Conservation (phyloP, 2,797 vertebrate species). For the Anabas testudineus region DNA sequence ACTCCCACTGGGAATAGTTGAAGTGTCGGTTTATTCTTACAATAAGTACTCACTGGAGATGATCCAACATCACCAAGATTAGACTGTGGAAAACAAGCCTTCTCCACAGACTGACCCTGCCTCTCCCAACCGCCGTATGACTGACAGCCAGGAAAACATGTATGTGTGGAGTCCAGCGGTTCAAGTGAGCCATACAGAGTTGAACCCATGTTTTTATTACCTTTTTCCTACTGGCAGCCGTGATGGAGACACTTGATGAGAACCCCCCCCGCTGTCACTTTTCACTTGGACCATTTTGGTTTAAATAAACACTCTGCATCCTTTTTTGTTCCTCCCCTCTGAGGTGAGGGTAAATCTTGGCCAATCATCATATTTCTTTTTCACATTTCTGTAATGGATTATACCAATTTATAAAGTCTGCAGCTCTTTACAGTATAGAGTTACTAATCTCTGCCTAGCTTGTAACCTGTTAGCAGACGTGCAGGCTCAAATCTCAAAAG, state of each 20-base stretch:
- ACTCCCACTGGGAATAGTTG: conserved; percentile 9
- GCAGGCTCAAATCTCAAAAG: conserved; percentile 24
- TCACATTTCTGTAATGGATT: conserved; percentile 50
- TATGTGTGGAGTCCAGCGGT: conserved; percentile 40
- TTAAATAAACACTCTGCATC: conserved; percentile 77
- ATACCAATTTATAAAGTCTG: conserved; percentile 44
- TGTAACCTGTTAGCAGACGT: conserved; percentile 15
- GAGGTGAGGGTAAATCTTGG: conserved; percentile 47
- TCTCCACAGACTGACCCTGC: conserved; percentile 34
- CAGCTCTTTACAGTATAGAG: conserved; percentile 14
- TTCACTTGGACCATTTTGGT: conserved; percentile 70
- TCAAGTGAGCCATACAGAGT: conserved; percentile 57
- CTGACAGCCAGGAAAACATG: conserved; percentile 39
- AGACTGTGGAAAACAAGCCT: conserved; percentile 52
- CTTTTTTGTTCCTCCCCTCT: conserved; percentile 46
- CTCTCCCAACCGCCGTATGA: conserved; percentile 29
- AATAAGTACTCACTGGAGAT: conserved; percentile 16
- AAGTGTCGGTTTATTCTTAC: conserved; percentile 20
- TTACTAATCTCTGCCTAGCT: conserved; percentile 3
- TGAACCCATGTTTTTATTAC: conserved; percentile 83
- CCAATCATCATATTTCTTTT: conserved; percentile 33
- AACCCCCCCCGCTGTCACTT: conserved; percentile 78
- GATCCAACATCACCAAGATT: conserved; percentile 47
- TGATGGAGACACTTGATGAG: conserved; percentile 70
- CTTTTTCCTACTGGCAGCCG: conserved; percentile 73